These are phyloP conservation scores for Arvicanthis niloticus DNA, from an alignment of 2,113 vertebrate genomes.

Conservation along the genomic window DNA sequence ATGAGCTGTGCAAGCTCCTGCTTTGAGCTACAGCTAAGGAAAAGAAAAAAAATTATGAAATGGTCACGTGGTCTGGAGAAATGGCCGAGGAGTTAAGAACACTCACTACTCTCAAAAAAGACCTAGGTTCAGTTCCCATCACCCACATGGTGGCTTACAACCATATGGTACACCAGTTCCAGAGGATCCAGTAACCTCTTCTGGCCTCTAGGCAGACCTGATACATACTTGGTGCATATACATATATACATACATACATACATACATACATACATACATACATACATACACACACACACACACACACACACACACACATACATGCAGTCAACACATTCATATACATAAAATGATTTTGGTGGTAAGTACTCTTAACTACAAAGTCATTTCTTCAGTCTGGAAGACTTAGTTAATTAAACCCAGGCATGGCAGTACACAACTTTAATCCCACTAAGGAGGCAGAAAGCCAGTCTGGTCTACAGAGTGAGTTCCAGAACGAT, in stretches of 20 bases:
- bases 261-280: too few relatives aligned
- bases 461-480: too few relatives aligned
- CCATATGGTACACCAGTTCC: neutral
- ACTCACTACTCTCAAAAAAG: neutral
- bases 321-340: neutral
- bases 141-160: neutral
- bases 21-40: neutral
- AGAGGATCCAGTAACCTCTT: neutral
- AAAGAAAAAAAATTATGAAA: neutral
- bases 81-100: neutral
- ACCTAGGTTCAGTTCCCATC: neutral
- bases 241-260: too few relatives aligned
- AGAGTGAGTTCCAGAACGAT: too few relatives aligned
- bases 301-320: neutral
- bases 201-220: neutral
- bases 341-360: neutral
- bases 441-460: too few relatives aligned
- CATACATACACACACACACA: too few relatives aligned
- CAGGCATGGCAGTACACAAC: neutral
- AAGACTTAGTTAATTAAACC: neutral
- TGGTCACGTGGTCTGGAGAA: neutral
- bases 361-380: neutral
- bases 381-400: neutral
- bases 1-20: neutral
- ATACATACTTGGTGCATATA: neutral